Conservation (phyloP, 2,888 invertebrate species). For the Crossocerus cetratus region DNA sequence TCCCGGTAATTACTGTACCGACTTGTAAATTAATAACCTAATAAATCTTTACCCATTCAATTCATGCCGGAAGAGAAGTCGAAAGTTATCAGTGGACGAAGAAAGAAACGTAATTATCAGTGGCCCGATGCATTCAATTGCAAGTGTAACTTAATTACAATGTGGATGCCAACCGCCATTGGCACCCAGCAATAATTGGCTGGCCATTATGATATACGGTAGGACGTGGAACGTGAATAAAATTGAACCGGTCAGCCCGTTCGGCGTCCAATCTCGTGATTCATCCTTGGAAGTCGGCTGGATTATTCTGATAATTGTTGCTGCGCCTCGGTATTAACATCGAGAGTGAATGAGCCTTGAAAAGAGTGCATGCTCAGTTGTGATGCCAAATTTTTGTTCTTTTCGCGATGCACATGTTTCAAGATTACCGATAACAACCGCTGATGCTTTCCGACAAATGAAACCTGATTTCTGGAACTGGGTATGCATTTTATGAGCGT, state of each 20-base stretch:
- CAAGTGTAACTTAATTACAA: conserved; percentile 51
- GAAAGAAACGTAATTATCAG: no score
- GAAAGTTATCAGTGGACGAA: no score
- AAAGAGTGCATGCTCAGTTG: conserved; percentile 13
- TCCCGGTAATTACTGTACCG: no score
- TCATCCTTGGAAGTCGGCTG: conserved; percentile 45
- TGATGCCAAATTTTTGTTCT: conserved; percentile 33
- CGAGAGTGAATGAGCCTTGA: conserved; percentile 2
- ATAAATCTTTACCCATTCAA: no score
- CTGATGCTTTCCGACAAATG: conserved; percentile 29
- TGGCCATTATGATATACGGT: conserved; percentile 55
- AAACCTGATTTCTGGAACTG: conserved; percentile 27
- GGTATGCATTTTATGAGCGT: no score
- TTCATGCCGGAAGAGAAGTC: no score
- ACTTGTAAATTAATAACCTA: no score
- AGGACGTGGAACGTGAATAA: conserved; percentile 51
- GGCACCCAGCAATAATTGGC: conserved; percentile 54
- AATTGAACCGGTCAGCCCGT: conserved; percentile 36
- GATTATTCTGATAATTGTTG: conserved; percentile 37
- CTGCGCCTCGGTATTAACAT: conserved; percentile 33
- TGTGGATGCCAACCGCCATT: conserved; percentile 11
- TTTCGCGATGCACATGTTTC: conserved; percentile 21
- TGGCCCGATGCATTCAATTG: conserved; percentile 49
- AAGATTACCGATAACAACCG: conserved; percentile 18
- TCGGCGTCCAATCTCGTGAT: conserved; percentile 28